Percentiles rank a stretch among this genome's conserved stretches.
These are phyloP conservation scores for Gymnosoma rotundatum DNA, from an alignment of 2,888 invertebrate genomes.

Conservation along the genomic window DNA sequence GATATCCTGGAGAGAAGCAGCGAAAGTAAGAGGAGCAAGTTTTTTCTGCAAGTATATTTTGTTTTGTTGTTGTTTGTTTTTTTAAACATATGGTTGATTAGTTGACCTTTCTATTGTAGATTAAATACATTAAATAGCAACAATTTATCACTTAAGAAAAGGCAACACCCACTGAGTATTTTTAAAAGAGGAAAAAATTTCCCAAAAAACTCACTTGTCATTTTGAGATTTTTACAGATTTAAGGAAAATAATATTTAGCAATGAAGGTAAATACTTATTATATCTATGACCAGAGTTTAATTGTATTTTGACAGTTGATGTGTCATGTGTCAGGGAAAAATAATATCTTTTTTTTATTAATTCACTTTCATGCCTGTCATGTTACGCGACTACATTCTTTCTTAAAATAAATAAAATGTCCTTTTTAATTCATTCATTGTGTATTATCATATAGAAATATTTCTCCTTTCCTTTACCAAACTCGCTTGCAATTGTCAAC, in stretches of 20 bases:
- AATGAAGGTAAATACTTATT: conserved; percentile 17
- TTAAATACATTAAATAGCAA: conserved; percentile 48
- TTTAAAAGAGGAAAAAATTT: not conserved
- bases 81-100: conserved; percentile 61
- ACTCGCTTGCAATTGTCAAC: conserved; percentile 15
- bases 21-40: conserved; percentile 18
- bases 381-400: conserved; percentile 55
- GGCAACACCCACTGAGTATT: conserved; percentile 46
- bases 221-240: conserved; percentile 19
- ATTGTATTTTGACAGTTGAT: conserved; percentile 80
- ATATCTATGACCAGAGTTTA: conserved; percentile 59
- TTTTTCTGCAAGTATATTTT: conserved; percentile 31
- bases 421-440: conserved; percentile 29
- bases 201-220: conserved; percentile 60
- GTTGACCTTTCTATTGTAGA: conserved; percentile 52
- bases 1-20: conserved; percentile 50
- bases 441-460: too few species aligned
- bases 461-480: not conserved
- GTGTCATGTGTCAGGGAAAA: conserved; percentile 76
- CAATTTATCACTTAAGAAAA: conserved; percentile 52
- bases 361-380: conserved; percentile 61
- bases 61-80: not conserved
- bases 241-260: conserved; percentile 20
- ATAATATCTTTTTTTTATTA: conserved; percentile 57
- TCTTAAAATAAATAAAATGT: conserved; percentile 18